Conservation (phyloP, 2,888 invertebrate species). For the Dryadula phaetusa region DNA sequence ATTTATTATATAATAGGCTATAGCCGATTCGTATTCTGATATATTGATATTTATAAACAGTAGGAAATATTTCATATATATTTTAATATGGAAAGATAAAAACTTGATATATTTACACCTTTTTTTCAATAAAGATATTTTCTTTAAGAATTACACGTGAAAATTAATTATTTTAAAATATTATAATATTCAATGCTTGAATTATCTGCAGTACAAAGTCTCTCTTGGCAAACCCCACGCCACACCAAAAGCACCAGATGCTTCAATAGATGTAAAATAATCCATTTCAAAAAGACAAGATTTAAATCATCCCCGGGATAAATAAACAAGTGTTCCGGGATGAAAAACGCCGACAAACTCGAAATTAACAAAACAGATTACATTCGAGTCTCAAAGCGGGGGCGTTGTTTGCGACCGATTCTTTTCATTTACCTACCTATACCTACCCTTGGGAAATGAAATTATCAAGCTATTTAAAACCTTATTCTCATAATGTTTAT, state of each 20-base stretch:
- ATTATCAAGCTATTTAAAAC: constrained; percentile 16
- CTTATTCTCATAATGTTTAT: constrained; percentile 16
- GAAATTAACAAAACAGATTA: constrained; percentile 83
- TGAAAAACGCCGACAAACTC: constrained; percentile 70
- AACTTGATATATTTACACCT: neutral
- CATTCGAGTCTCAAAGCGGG: constrained; percentile 71
- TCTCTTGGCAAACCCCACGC: neutral
- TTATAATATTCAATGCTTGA: neutral
- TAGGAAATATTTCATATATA: neutral
- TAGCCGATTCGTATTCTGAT: neutral
- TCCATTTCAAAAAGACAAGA: constrained; percentile 41
- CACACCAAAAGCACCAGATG: constrained; percentile 4
- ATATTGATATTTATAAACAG: neutral
- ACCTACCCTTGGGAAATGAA: constrained; percentile 45
- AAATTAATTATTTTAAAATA: neutral
- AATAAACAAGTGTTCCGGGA: constrained; percentile 55
- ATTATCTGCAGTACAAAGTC: neutral
- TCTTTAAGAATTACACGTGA: neutral
- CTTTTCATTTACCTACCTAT: constrained; percentile 73
- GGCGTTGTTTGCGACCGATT: constrained; percentile 70
- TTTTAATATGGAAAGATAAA: neutral
- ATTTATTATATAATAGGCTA: neutral
- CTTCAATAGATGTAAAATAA: constrained; percentile 27
- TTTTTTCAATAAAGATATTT: too few species aligned
- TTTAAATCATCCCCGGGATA: constrained; percentile 41